Conservation (phyloP, 1,140 invertebrate genomes). For the Danaus plexippus region DNA sequence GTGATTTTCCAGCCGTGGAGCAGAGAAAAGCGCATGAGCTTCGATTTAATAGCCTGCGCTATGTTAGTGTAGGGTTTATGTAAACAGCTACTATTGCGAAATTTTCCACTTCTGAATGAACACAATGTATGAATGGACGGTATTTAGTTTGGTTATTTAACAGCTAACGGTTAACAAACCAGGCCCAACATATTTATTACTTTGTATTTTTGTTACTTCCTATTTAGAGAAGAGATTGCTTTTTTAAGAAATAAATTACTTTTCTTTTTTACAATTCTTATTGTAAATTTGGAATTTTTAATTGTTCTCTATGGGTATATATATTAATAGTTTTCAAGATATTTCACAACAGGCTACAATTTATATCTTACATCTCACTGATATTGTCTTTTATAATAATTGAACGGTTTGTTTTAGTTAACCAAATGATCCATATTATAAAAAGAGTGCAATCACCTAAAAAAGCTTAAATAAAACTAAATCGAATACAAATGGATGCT, state of each 20-base stretch:
- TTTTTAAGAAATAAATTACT: no score
- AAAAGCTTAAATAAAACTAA: conserved; percentile 23
- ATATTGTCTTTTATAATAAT: background rate
- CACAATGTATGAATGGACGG: background rate
- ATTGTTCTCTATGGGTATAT: background rate
- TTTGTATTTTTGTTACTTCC: no score
- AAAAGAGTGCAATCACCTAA: conserved; percentile 19
- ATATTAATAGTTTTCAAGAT: background rate
- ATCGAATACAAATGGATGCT: conserved; percentile 27
- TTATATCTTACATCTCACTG: background rate
- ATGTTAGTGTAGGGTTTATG: background rate
- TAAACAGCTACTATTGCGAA: conserved; percentile 9
- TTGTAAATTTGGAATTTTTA: background rate
- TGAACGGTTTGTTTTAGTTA: conserved; percentile 2
- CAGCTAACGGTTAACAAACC: no score
- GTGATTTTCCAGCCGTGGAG: conserved; percentile 23
- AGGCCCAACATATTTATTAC: no score
- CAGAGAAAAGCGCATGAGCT: conserved; percentile 2
- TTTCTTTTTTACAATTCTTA: no score
- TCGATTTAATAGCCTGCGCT: background rate
- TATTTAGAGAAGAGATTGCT: no score
- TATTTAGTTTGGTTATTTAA: no score
- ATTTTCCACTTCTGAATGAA: conserved; percentile 8
- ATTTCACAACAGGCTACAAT: no score
- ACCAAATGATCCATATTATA: background rate